Evolutionary conservation across 2,888 invertebrate species (phyloP), one percentile per base, ranked within the genome.

Genomic region (Standfussiana lucernea): DNA sequence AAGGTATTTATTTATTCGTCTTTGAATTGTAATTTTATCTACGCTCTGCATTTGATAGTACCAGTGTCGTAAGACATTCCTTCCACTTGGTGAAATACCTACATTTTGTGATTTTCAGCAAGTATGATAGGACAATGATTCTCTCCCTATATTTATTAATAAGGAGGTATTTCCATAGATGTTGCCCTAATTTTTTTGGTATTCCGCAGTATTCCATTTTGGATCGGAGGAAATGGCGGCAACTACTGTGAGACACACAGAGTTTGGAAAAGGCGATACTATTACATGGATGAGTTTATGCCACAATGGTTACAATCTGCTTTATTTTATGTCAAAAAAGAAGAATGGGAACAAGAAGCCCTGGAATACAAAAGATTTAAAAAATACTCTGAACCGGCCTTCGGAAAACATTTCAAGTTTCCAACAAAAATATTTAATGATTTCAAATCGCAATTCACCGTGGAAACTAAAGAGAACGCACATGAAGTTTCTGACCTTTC

Each of bases 281-380:
- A 91, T 81, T 94, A 93, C 81, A 93, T 93, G 92, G 94, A 95
- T 64, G 92, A 92, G 67, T 93, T 95, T 75, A 65, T 95, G 21
- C 95, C 95, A 1, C 74, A 89, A 15, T 95, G 94, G 94, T 32
- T 95, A 73, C 86, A 89, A 62, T 72, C 83, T 0, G 3, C 91
- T 1, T 82, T 95, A 1, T 91, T 92, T 3, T 95, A 86, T 70
- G 92, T 95, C 4, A 85, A 89, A 8, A 78, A 92, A 72, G 86
- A 89, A 0, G 93, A 94, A 56, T 95, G 95, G 95, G 87, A 87
- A 13, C 86, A 91, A 74, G 95, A 95, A 83, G 89, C 91, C 66
- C 62, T 74, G 2, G 93, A 95, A 50, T 91, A 82, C 45, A 90
- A 79, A 67, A 89, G 84, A 65, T 95, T 91, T 75, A 93, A 92